Conservation (phyloP, 2,113 vertebrate genomes). For the Himantopus leucocephalus region DNA sequence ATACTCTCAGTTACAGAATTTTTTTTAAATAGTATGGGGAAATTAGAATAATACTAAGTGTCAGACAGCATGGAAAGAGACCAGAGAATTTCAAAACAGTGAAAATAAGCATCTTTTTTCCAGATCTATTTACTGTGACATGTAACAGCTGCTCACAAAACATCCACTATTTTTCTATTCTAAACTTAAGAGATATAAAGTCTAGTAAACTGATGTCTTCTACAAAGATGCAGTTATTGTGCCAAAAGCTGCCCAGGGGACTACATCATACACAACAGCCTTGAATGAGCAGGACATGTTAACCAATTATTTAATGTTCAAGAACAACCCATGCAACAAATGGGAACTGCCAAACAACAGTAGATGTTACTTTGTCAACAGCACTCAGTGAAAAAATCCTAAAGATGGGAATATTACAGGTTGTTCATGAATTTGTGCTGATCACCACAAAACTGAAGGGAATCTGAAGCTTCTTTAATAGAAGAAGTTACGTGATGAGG, state of each 20-base stretch:
- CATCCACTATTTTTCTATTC: not conserved
- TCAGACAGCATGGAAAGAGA: not conserved
- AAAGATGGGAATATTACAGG: not conserved
- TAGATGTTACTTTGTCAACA: not conserved
- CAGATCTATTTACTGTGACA: not conserved
- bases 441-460: not conserved
- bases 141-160: not conserved
- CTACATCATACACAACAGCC: fast-evolving
- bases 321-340: not conserved
- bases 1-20: not conserved
- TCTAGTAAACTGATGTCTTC: not conserved
- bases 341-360: not conserved
- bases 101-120: fast-evolving
- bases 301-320: not conserved
- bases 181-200: not conserved
- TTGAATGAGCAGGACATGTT: not conserved
- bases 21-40: not conserved
- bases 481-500: not conserved
- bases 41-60: not conserved
- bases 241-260: not conserved
- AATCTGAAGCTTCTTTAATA: not conserved
- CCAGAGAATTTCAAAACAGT: not conserved
- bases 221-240: not conserved
- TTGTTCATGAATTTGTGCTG: not conserved
- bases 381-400: not conserved